Evolutionary conservation across 2,113 vertebrate species (phyloP).

Genomic region (Brevimyrus niger): DNA sequence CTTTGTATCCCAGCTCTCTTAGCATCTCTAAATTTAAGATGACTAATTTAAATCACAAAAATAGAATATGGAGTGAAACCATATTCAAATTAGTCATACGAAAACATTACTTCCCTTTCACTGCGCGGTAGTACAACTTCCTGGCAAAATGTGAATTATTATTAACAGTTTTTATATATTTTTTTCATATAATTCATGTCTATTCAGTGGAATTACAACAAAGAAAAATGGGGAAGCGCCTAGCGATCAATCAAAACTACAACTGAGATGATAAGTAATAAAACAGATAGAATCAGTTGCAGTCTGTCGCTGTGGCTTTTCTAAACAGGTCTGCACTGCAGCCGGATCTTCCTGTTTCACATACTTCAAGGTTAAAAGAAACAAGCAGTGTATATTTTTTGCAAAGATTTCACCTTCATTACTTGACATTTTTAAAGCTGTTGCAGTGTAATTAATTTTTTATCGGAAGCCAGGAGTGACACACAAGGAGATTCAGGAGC

Average conservation of each 20-base stretch:
- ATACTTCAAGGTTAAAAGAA: conserved; percentile 30
- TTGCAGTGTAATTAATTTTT: background rate
- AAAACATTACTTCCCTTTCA: background rate
- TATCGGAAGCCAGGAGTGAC: background rate
- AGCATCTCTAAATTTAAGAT: background rate
- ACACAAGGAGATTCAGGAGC: background rate
- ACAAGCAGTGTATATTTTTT: background rate
- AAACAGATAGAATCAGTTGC: conserved; percentile 31
- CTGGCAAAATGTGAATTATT: background rate
- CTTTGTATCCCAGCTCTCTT: background rate
- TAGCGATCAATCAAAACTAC: conserved; percentile 26
- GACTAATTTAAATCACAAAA: background rate
- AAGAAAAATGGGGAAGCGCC: conserved; percentile 23
- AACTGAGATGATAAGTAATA: conserved; percentile 8
- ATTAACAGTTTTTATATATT: background rate
- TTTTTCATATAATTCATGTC: background rate
- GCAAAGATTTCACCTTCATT: background rate
- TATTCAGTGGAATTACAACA: conserved; percentile 18
- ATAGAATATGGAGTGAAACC: background rate
- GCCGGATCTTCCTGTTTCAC: conserved; percentile 19
- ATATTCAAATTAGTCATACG: background rate
- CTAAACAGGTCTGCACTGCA: too few species aligned
- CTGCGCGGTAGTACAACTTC: background rate
- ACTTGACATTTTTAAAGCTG: background rate
- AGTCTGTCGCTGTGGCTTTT: conserved; percentile 30